phyloP scores from a whole-genome alignment of 2,888 invertebrate species.

The Pristionchus fissidentatus region DNA sequence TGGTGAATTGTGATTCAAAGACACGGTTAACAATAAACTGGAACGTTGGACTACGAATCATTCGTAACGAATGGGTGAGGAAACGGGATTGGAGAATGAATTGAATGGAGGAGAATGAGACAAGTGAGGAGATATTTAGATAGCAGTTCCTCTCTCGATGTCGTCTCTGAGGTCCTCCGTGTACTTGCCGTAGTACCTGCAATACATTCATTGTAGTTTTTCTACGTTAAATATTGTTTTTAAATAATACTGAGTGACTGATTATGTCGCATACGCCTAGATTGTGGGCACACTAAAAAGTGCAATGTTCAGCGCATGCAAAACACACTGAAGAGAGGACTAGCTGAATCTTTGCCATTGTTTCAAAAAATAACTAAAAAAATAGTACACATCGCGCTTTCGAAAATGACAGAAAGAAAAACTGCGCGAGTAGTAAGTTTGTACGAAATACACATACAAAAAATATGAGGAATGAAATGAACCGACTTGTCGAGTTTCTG shows the following conservation, averaged over 20 bases:
- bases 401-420: no score
- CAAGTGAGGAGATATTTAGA: conserved; percentile 78
- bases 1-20: conserved; percentile 19
- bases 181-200: conserved; percentile 90
- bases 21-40: background rate
- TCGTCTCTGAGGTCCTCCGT: conserved; percentile 95
- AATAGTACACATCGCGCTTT: no score
- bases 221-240: conserved; percentile 88
- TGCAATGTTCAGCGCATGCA: no score
- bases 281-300: no score
- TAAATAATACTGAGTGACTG: conserved; percentile 50
- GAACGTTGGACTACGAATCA: background rate
- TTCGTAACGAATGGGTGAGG: no score
- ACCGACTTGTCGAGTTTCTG: conserved; percentile 89
- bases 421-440: background rate
- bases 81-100: no score
- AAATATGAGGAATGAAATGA: background rate
- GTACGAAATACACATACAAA: no score
- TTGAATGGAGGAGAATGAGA: no score
- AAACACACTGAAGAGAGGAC: no score
- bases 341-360: no score
- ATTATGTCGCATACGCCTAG: no score
- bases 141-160: conserved; percentile 97
- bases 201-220: conserved; percentile 84
- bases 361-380: no score